Evolutionary conservation across 1,140 invertebrate genomes (phyloP).

Genomic region (Aphelinus atriplicis): DNA sequence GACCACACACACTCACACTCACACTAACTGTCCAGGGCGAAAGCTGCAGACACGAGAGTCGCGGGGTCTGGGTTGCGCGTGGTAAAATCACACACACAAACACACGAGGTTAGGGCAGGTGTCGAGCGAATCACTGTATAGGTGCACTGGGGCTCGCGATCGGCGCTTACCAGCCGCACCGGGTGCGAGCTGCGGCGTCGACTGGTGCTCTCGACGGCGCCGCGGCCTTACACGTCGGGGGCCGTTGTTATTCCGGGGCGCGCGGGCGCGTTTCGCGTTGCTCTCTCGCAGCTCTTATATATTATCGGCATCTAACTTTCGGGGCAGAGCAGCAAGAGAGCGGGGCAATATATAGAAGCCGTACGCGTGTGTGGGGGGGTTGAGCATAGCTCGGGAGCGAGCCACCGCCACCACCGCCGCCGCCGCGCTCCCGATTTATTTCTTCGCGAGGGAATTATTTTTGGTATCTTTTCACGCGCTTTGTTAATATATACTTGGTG

Average conservation of each 20-base stretch:
- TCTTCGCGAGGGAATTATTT: conserved; percentile 65
- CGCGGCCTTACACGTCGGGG: too few relatives aligned
- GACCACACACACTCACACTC: too few relatives aligned
- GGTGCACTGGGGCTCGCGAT: not conserved
- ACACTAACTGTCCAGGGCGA: too few relatives aligned
- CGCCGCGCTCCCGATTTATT: conserved; percentile 58
- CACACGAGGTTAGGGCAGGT: too few relatives aligned
- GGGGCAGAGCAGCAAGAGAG: not conserved
- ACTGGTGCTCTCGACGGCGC: conserved; percentile 1
- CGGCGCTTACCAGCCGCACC: not conserved
- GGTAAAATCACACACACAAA: too few relatives aligned
- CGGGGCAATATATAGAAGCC: conserved; percentile 3
- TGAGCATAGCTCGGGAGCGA: conserved; percentile 3
- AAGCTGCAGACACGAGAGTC: too few relatives aligned
- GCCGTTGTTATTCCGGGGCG: conserved; percentile 20
- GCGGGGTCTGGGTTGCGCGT: too few relatives aligned
- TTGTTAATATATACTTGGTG: conserved; percentile 57
- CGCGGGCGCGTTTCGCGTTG: conserved; percentile 22
- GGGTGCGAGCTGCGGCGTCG: not conserved
- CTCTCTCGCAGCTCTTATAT: conserved; percentile 39
- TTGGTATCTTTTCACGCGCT: conserved; percentile 66
- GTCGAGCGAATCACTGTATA: too few relatives aligned
- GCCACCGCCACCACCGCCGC: conserved; percentile 15
- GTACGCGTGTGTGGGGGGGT: not conserved
- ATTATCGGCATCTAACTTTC: conserved; percentile 37